Conservation (phyloP, 2,888 invertebrate species). For the Seira ritae region DNA sequence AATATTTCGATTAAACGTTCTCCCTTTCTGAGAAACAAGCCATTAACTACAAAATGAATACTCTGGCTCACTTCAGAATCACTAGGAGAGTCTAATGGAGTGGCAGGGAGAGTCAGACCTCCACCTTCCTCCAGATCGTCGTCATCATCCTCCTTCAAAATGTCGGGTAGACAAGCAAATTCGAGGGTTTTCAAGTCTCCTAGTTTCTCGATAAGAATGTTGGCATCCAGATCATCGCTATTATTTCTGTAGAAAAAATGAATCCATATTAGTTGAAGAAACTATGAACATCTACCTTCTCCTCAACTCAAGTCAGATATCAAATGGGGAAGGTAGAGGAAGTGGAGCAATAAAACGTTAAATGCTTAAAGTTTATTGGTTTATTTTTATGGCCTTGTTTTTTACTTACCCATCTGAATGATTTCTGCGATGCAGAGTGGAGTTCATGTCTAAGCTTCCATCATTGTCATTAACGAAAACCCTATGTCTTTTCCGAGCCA, state of each 20-base stretch:
- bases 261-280: neutral
- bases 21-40: neutral
- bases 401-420: conserved; percentile 50
- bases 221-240: conserved; percentile 62
- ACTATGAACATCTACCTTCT: too few relatives aligned
- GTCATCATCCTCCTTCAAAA: conserved; percentile 64
- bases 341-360: neutral
- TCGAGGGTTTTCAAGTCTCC: conserved; percentile 65
- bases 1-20: neutral
- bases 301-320: too few relatives aligned
- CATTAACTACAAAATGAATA: neutral
- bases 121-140: conserved; percentile 70
- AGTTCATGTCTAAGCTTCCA: conserved; percentile 30
- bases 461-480: conserved; percentile 63
- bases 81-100: conserved; percentile 71
- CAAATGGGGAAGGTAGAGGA: neutral
- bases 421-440: conserved; percentile 36
- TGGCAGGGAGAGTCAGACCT: conserved; percentile 72
- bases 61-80: conserved; percentile 67
- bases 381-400: neutral
- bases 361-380: neutral
- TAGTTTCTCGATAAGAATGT: conserved; percentile 60
- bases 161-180: conserved; percentile 65
- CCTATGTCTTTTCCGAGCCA: conserved; percentile 57
- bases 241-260: conserved; percentile 52